Evolutionary conservation across 2,797 vertebrate species (phyloP), one percentile per base, ranked within the genome.

Genomic region (Pangasius krempfi): DNA sequence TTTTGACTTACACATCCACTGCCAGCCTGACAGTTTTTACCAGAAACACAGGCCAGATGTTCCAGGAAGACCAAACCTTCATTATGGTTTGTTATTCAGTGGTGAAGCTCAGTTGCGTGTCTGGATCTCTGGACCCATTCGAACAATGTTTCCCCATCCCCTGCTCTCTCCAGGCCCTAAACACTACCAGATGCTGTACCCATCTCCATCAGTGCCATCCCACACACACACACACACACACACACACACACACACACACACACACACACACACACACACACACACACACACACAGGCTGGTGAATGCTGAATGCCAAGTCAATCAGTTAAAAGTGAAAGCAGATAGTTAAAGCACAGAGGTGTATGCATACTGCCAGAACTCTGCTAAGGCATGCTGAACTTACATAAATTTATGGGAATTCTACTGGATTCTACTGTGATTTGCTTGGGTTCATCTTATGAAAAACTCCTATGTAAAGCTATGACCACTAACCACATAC

Each of bases 141-240:
- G 47, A 85, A 82, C 40, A 85, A 40, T 12, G 27, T 88, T 75
- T 78, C 40, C 64, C 68, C 73, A 58, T 85, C 64, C 62, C 56
- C 27, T 78, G 75, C 88, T 91, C 90, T 89, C 92, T 92, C 93
- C 82, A 91, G 7, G 88, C 93, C 78, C 88, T 95, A 95, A 96
- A 92, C 62, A 70, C 88, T 92, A 93, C 92, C 96, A 96, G 94
- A 96, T 95, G 96, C 76, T 94, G 91, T 94, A 93, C 93, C 85
- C 92, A 60, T 62, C 91, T 91, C 87, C 73, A 50, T 91, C 88
- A 90, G 91, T 91, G 93, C 93, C 93, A 70, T 92, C 88, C 90
- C 92, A 22, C 47, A 30, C 47, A 30, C 47, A 52, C 73, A 76
- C 73, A 22, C 72, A 73, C 72, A 44, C 70, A 25, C 37, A 5